Base-by-base conservation (phyloP, 1,140 invertebrate species). In the Drosophila azteca region DNA sequence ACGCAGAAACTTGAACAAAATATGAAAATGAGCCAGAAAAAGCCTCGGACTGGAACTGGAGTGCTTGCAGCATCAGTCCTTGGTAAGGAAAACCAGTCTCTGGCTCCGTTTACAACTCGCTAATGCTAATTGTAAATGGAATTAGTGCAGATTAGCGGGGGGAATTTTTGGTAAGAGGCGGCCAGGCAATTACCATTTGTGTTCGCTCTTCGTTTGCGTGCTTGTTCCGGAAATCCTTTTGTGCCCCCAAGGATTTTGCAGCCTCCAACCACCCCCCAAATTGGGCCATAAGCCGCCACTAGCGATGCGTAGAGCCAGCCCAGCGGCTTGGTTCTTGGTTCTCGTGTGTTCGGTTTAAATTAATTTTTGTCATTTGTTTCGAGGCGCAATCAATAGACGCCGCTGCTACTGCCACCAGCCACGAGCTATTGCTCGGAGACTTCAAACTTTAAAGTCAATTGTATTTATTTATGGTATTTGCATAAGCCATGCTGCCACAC, bases 41-140 rank as follows among this genome's bases (percentile, higher is more conserved):
- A 41, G 63, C 24, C 63, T 68, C 43, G n/a, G 7, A 29, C 48
- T n/a, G 3, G 29, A 15, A 65, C 50, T 13, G 41, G 44, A 20
- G 22, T 39, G 26, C 41, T 35, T 20, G 17, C 17, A 20, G 17
- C 17, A 20, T 20, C 17, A 20, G 17, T 20, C 17, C 17, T 20
- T 20, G 17, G 17, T 20, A 20, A 20, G 17, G 17, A 13, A 39
- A 39, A 1, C 3, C 35, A 66, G 53, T 66, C 45, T 73, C 55
- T 72, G 63, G 35, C 52, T 71, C 53, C 70, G 76, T 79, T 90
- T 85, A 81, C 87, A 85, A 87, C 76, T 60, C 78, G 75, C 85
- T 90, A 90, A 90, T 90, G 79, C 85, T 90, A 90, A 90, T 90
- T 90, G 87, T 90, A 90, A 90, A 89, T 81, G 72, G 85, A 81